Conservation (phyloP, 2,797 vertebrate genomes). For the Molothrus aeneus region DNA sequence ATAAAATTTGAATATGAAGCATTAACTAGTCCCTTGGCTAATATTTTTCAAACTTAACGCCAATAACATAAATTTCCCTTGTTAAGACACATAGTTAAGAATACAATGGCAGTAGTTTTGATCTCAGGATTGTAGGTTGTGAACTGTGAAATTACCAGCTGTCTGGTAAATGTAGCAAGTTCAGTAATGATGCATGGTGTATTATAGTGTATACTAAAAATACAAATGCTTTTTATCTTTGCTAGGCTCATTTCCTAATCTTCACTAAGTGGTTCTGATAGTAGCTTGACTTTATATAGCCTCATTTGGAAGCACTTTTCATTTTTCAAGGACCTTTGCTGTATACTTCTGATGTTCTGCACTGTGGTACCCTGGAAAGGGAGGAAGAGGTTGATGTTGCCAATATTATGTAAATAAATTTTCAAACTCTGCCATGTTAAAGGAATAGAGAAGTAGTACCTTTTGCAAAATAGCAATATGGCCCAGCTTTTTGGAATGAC, state of each 20-base stretch:
- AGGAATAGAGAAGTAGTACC: neutral
- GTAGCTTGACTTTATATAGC: neutral
- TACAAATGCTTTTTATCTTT: neutral
- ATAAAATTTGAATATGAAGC: neutral
- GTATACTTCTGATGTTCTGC: neutral
- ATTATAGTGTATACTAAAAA: neutral
- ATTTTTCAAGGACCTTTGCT: neutral
- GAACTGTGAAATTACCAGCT: neutral
- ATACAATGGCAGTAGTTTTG: neutral
- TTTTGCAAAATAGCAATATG: neutral
- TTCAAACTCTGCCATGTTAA: neutral
- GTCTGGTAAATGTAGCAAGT: neutral
- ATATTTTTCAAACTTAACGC: neutral
- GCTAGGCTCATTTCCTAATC: neutral
- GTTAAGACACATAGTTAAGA: neutral
- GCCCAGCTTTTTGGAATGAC: neutral
- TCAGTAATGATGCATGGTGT: neutral
- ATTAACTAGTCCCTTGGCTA: neutral
- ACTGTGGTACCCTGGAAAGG: neutral
- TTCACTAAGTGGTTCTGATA: neutral
- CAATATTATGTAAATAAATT: neutral
- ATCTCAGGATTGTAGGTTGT: neutral
- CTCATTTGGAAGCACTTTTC: neutral
- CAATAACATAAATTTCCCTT: neutral
- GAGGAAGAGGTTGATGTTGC: neutral